Evolutionary conservation across 2,888 invertebrate genomes (phyloP).

Genomic region (Cosmia pyralina): DNA sequence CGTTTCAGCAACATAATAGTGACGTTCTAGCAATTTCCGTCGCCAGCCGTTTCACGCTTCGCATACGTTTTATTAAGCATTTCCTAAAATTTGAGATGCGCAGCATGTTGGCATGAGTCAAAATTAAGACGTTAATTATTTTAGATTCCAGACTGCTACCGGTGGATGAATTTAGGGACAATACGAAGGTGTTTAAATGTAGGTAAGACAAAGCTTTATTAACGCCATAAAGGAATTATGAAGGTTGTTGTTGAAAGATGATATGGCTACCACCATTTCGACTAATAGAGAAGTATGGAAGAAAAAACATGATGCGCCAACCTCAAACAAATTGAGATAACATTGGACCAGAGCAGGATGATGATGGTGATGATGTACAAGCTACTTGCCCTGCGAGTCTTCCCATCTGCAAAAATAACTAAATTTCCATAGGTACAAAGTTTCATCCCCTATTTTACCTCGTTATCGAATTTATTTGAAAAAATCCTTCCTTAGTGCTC

Average conservation of each 20-base stretch:
- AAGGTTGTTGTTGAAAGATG: neutral
- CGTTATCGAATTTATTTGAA: no score
- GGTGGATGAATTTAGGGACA: neutral
- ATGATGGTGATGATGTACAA: no score
- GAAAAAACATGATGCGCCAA: no score
- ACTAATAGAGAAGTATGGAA: no score
- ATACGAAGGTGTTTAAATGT: neutral
- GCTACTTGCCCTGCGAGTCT: no score
- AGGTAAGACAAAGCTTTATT: neutral
- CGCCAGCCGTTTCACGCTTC: constrained; percentile 51
- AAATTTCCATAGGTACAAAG: no score
- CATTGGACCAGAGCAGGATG: neutral
- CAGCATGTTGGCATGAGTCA: constrained; percentile 15
- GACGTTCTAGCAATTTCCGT: constrained; percentile 54
- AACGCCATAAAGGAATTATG: neutral
- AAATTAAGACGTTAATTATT: constrained; percentile 45
- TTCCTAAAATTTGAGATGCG: constrained; percentile 48
- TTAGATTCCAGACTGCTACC: neutral
- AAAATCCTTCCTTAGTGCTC: no score
- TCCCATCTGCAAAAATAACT: no score
- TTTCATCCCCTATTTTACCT: no score
- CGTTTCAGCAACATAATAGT: constrained; percentile 49
- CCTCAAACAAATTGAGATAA: no score
- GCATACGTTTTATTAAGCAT: constrained; percentile 55
- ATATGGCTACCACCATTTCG: neutral